These are phyloP conservation scores for Staurois parvus DNA, from an alignment of 2,797 vertebrate species.

Conservation along the genomic window DNA sequence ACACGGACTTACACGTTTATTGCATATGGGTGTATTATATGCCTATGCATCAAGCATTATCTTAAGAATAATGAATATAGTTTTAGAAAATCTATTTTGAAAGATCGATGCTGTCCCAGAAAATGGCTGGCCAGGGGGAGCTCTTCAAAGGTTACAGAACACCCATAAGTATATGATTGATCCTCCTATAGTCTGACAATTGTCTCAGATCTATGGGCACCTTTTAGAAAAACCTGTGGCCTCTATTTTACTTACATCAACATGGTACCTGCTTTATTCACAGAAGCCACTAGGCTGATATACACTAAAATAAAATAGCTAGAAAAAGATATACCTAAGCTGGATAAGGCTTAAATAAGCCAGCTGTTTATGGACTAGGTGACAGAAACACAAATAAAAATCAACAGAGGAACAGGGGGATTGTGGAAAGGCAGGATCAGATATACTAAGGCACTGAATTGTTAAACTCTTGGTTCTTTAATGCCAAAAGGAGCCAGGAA, in stretches of 20 bases:
- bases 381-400: neutral
- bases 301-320: conserved; percentile 1
- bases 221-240: neutral
- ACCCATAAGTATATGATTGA: neutral
- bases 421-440: conserved; percentile 28
- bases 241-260: neutral
- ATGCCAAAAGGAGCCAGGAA: neutral
- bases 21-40: no score
- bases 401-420: neutral
- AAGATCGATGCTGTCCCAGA: no score
- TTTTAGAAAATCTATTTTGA: neutral
- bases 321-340: neutral
- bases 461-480: conserved; percentile 20
- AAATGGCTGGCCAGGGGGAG: neutral
- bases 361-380: neutral
- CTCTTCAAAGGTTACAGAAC: neutral
- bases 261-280: neutral
- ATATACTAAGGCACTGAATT: conserved; percentile 58
- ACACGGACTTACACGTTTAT: neutral
- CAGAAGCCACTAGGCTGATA: neutral
- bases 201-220: neutral
- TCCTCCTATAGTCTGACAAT: neutral
- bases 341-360: neutral
- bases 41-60: neutral
- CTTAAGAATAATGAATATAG: neutral